phyloP scores from a whole-genome alignment of 2,888 invertebrate genomes.

The Eumerus sabulonum region DNA sequence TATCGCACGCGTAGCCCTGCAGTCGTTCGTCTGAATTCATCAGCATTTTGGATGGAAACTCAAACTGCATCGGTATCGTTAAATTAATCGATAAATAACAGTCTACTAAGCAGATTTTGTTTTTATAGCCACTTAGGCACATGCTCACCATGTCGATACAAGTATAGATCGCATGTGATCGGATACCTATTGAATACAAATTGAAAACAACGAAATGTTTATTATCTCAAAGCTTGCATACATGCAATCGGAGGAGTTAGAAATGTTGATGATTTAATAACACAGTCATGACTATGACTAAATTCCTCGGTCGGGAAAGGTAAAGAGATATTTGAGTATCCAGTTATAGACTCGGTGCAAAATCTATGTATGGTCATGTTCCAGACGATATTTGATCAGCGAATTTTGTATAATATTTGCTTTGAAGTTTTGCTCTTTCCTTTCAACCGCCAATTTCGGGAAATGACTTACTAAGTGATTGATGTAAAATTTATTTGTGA shows the following conservation, averaged over 20 bases:
- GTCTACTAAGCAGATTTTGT: slow-evolving; percentile 8
- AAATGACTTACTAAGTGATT: no score
- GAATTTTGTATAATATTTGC: no score
- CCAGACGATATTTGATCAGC: background rate
- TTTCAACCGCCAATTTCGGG: no score
- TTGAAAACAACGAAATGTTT: slow-evolving; percentile 26
- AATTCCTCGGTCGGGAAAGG: slow-evolving; percentile 6
- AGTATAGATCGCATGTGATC: no score
- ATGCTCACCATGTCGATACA: no score
- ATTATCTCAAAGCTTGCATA: background rate
- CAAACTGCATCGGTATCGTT: slow-evolving; percentile 6
- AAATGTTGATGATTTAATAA: slow-evolving; percentile 37
- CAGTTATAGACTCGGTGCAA: slow-evolving; percentile 6
- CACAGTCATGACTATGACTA: slow-evolving; percentile 26
- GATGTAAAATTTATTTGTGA: no score
- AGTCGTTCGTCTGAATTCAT: slow-evolving; percentile 13
- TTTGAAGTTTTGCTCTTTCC: no score
- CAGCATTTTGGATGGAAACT: slow-evolving; percentile 3
- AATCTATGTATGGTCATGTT: background rate
- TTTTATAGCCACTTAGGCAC: no score
- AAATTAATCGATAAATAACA: slow-evolving; percentile 24
- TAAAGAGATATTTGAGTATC: slow-evolving; percentile 8
- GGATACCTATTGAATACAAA: slow-evolving; percentile 36
- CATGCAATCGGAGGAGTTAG: slow-evolving; percentile 37
- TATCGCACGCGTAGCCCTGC: no score